phyloP scores from a whole-genome alignment of 2,888 invertebrate species.

The Nephrocerus scutellatus region DNA sequence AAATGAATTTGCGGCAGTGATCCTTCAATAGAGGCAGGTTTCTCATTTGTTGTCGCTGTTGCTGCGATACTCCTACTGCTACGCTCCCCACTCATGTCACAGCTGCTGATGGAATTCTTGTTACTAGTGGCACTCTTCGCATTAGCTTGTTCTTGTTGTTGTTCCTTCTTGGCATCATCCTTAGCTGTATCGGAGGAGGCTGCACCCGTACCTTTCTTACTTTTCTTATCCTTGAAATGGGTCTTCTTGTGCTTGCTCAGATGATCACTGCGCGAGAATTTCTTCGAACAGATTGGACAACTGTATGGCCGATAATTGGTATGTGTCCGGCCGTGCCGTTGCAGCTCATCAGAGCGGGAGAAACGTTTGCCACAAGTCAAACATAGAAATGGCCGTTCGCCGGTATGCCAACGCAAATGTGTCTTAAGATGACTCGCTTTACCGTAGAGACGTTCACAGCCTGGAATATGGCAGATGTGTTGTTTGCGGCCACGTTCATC shows the following conservation, averaged over 20 bases:
- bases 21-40: background rate
- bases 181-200: background rate
- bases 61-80: background rate
- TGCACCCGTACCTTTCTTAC: slow-evolving; percentile 33
- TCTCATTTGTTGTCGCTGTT: background rate
- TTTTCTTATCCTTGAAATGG: slow-evolving; percentile 53
- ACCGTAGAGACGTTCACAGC: slow-evolving; percentile 82
- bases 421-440: slow-evolving; percentile 93
- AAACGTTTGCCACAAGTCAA: slow-evolving; percentile 84
- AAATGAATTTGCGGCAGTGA: slow-evolving; percentile 24
- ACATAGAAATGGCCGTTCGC: slow-evolving; percentile 85
- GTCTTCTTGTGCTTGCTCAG: slow-evolving; percentile 89
- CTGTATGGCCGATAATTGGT: slow-evolving; percentile 84
- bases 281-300: slow-evolving; percentile 79
- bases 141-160: slow-evolving; percentile 5
- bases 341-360: slow-evolving; percentile 85
- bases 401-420: slow-evolving; percentile 87
- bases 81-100: too few species aligned
- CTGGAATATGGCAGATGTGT: slow-evolving; percentile 81
- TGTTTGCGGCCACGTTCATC: slow-evolving; percentile 70
- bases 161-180: slow-evolving; percentile 1
- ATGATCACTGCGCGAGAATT: slow-evolving; percentile 90
- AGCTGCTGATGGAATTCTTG: too few species aligned
- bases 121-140: too few species aligned
- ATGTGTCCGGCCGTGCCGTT: slow-evolving; percentile 81